A percentile compares a stretch with the other conserved stretches of the same genome.
Evolutionary conservation across 2,113 vertebrate species (phyloP).

Genomic region (Apodemus sylvaticus): DNA sequence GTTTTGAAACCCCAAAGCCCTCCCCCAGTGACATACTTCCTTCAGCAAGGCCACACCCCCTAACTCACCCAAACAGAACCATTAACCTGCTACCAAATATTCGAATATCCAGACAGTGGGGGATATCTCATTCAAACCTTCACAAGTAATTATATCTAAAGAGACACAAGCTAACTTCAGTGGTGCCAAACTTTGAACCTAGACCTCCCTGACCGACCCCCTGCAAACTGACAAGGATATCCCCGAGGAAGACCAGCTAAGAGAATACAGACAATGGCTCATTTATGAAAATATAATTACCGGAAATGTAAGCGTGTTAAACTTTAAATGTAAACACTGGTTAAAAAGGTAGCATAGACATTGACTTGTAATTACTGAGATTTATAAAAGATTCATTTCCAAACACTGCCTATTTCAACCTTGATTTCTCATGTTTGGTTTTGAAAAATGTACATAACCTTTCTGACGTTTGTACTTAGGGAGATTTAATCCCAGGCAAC

Average conservation of each 20-base stretch:
- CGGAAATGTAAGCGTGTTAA: constrained; percentile 14
- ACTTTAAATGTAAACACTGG: not conserved
- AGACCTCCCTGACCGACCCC: not conserved
- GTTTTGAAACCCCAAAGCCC: not conserved
- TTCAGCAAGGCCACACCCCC: not conserved
- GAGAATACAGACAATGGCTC: not conserved
- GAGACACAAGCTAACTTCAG: not conserved
- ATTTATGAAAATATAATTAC: constrained; percentile 41
- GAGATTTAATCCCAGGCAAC: constrained; percentile 27
- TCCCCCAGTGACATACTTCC: not conserved
- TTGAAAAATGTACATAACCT: not conserved
- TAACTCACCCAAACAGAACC: not conserved
- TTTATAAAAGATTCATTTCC: constrained; percentile 27
- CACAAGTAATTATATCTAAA: not conserved
- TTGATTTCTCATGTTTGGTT: constrained; percentile 14
- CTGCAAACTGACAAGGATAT: not conserved
- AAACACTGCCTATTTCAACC: not conserved
- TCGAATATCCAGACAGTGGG: not conserved
- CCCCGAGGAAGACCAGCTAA: not conserved
- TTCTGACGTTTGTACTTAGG: constrained; percentile 2
- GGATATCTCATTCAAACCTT: not conserved
- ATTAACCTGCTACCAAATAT: not conserved
- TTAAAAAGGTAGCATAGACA: not conserved
- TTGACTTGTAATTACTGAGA: not conserved
- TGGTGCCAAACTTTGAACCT: not conserved